Base-by-base conservation (phyloP, 2,113 vertebrate genomes). In the Nycticebus coucang region DNA sequence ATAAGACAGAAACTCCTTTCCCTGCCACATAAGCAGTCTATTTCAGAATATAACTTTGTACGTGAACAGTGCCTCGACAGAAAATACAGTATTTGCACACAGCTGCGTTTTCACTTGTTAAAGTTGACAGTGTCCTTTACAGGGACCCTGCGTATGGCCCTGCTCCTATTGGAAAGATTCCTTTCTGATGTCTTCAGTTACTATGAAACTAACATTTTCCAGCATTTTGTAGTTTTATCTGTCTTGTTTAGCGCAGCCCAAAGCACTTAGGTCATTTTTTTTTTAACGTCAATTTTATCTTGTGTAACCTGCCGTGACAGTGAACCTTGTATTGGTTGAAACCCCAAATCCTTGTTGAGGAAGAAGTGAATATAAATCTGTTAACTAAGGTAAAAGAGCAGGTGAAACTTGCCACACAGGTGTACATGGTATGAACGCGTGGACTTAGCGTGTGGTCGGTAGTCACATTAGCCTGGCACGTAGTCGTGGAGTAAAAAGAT, bases 171-270 rank as follows among this genome's bases (percentile, higher is more conserved):
- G 17, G 66, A 90, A 95, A 92, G 78, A 78, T 33, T n/a, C 35
- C 68, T 87, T 92, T 90, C 89, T 78, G 68, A 93, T 86, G 37
- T 84, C 15, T 72, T 37, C 1, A 53, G 7, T 94, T 87, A 68
- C 72, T 97, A 87, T 53, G 21, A 95, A 87, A 79, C 37, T 92
- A n/a, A 81, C 60, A 82, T 92, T 95, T 97, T 75, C 30, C 75
- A 92, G 55, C 79, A 75, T 94, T 93, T 91, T 87, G 33, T 9
- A 69, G 22, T 95, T 87, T 81, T 77, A 53, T 72, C 71, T 84
- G 11, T 59, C 69, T 95, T 92, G 13, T 78, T 95, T 93, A 88
- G 33, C 72, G 85, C 13, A 82, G 10, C n/a, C 35, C 59, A 84
- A 55, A 96, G 55, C 60, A 96, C 55, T 96, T 78, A 66, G 19